phyloP scores from a whole-genome alignment of 2,797 vertebrate species.

The Lophius americanus region DNA sequence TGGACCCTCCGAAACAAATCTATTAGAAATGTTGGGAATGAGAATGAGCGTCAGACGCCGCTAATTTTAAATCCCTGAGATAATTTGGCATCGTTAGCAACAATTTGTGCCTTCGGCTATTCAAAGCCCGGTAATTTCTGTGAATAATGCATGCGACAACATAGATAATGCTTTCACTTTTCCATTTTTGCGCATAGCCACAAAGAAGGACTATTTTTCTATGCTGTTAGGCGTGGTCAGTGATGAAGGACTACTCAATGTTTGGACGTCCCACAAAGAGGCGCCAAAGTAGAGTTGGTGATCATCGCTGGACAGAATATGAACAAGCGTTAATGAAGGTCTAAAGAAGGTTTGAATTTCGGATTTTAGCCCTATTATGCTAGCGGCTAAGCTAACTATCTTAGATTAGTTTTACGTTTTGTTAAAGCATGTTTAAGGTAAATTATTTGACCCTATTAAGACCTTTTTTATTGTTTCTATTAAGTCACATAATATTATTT shows the following conservation, averaged over 20 bases:
- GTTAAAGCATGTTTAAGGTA: too few relatives aligned
- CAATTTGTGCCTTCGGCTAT: slow-evolving; percentile 64
- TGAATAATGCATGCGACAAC: slow-evolving; percentile 50
- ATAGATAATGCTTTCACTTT: slow-evolving; percentile 28
- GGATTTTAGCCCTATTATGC: too few relatives aligned
- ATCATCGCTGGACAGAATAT: slow-evolving; percentile 25
- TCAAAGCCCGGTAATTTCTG: slow-evolving; percentile 46
- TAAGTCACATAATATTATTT: too few relatives aligned
- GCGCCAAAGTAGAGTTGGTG: slow-evolving; percentile 21
- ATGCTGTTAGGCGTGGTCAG: neutral
- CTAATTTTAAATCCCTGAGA: slow-evolving; percentile 60
- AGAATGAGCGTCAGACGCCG: slow-evolving; percentile 53
- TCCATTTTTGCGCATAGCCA: slow-evolving; percentile 19
- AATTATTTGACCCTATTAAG: too few relatives aligned
- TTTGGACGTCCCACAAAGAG: slow-evolving; percentile 30
- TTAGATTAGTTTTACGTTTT: too few relatives aligned
- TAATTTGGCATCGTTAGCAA: slow-evolving; percentile 63
- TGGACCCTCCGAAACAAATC: slow-evolving; percentile 57
- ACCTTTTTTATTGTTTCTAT: too few relatives aligned
- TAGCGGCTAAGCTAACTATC: too few relatives aligned
- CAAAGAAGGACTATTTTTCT: slow-evolving; percentile 12
- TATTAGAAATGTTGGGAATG: slow-evolving; percentile 55
- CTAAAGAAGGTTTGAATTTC: too few relatives aligned
- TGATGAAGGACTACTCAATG: slow-evolving; percentile 26
- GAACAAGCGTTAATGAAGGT: slow-evolving; percentile 20